Evolutionary conservation across 2,113 vertebrate genomes (phyloP).

Genomic region (Pungitius pungitius): DNA sequence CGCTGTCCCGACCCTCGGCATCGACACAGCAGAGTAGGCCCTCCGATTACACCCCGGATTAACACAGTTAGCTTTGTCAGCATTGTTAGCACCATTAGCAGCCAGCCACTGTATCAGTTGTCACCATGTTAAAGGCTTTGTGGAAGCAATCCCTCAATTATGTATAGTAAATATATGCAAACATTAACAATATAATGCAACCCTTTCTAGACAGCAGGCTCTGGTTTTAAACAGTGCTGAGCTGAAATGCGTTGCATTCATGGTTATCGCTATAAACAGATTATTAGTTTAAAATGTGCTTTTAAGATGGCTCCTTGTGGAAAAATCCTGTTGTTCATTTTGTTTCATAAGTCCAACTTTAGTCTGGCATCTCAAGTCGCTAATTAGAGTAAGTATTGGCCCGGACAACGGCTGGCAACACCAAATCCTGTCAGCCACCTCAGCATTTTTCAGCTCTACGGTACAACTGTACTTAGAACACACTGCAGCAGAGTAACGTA

Average conservation of each 20-base stretch:
- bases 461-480: slow-evolving; percentile 13
- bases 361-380: background rate
- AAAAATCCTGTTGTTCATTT: too few species aligned
- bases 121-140: background rate
- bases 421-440: slow-evolving; percentile 3
- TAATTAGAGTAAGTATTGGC: background rate
- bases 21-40: too few species aligned
- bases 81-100: background rate
- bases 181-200: background rate
- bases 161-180: background rate
- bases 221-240: background rate
- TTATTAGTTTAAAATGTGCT: too few species aligned
- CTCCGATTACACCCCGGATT: too few species aligned
- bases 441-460: slow-evolving; percentile 41
- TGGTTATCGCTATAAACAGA: too few species aligned
- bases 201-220: background rate
- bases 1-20: too few species aligned
- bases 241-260: too few species aligned
- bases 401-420: background rate
- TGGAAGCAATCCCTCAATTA: background rate
- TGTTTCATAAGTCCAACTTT: too few species aligned
- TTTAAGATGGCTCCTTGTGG: background rate
- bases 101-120: background rate
- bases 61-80: too few species aligned
- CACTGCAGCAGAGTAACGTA: slow-evolving; percentile 32